These are phyloP conservation scores for Microchirus variegatus DNA, from an alignment of 2,797 vertebrate genomes.

Conservation along the genomic window DNA sequence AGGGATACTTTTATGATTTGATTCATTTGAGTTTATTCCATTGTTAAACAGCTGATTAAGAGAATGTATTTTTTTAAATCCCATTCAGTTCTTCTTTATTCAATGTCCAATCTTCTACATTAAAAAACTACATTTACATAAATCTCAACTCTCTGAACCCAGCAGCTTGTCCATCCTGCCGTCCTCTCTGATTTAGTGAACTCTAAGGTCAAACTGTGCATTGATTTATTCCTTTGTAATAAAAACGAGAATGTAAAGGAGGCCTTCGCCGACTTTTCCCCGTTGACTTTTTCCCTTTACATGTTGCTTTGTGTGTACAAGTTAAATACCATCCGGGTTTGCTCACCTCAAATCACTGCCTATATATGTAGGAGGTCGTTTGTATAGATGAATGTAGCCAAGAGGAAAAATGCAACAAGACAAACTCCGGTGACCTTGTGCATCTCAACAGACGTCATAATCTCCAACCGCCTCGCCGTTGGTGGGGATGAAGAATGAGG, in stretches of 20 bases:
- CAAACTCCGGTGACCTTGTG: slow-evolving; percentile 54
- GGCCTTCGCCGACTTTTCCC: slow-evolving; percentile 14
- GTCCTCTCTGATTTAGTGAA: slow-evolving; percentile 17
- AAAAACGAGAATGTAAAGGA: slow-evolving; percentile 13
- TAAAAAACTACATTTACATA: too few relatives aligned
- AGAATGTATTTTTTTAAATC: too few relatives aligned
- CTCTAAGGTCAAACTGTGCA: neutral
- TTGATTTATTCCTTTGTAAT: slow-evolving; percentile 41
- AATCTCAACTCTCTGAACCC: too few relatives aligned
- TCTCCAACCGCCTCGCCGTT: slow-evolving; percentile 29
- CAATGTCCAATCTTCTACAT: too few relatives aligned
- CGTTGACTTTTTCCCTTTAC: slow-evolving; percentile 21
- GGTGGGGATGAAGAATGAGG: slow-evolving; percentile 60
- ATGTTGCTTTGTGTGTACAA: slow-evolving; percentile 34
- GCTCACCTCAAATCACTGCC: slow-evolving; percentile 58
- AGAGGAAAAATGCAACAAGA: slow-evolving; percentile 50
- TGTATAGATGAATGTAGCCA: slow-evolving; percentile 56
- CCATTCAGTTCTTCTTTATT: too few relatives aligned
- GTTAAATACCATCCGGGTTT: slow-evolving; percentile 67
- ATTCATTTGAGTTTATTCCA: too few relatives aligned
- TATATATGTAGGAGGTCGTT: slow-evolving; percentile 37
- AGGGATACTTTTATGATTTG: too few relatives aligned
- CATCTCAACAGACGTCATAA: slow-evolving; percentile 49
- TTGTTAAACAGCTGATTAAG: too few relatives aligned
- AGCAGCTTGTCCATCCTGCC: slow-evolving; percentile 16